Base-by-base conservation (phyloP, 2,113 vertebrate genomes). In the Irena cyanogastra region DNA sequence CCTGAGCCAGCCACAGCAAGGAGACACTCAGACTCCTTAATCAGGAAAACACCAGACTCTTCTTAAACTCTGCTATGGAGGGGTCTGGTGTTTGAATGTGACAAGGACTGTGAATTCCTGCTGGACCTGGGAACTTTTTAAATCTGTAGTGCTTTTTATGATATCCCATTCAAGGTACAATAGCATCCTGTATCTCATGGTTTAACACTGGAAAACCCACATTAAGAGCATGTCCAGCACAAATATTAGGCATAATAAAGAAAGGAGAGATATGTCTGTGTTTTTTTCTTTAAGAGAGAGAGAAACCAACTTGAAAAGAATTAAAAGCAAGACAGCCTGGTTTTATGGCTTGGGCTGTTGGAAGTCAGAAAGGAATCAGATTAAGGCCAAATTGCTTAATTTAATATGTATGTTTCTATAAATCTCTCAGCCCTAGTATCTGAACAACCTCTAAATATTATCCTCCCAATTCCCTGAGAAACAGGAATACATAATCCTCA, bases 361-460 rank as follows among this genome's bases (percentile, higher is more conserved):
- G 57, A 76, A 75, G 45, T 53, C 50, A 90, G 57, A 85, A 76
- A 64, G 14, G 18, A 83, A 76, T 83, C 50, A 81, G 75, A 77
- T 85, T 54, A 92, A 83, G 45, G 84, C 44, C 54, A 80, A 86
- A 90, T 37, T 66, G 59, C 30, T 83, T 88, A 45, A 86, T 83
- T 93, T 77, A 61, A 53, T 45, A 70, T 57, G 21, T 30, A 39
- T 65, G 24, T 90, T 88, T 93, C 88, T 18, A 60, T 42, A 56
- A 72, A 70, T 76, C 71, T 45, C 13, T 7, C 63, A 74, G 66
- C 28, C 33, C 23, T 35, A 77, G 28, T 18, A 69, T 61, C 75
- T 72, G 61, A 93, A 91, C 37, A 53, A 61, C 41, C 66, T 72
- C 81, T 90, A 88, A 69, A 81, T 85, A 90, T 53, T 57, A 83